phyloP scores from a whole-genome alignment of 2,113 vertebrate genomes.

The Melanerpes aurifrons region DNA sequence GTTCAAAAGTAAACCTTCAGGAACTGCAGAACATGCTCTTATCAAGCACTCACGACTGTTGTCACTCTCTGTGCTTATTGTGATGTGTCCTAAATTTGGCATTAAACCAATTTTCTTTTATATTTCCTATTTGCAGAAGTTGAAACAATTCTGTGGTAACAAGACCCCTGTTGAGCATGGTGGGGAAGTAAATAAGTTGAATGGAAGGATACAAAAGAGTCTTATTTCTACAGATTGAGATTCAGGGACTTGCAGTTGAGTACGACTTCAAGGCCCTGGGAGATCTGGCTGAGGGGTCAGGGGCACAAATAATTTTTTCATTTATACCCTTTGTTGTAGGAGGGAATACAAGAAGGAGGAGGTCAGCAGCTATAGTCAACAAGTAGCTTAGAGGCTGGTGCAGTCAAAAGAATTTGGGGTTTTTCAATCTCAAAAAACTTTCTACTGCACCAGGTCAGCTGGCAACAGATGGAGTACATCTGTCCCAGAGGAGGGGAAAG shows the following conservation, averaged over 20 bases:
- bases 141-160: background rate
- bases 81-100: background rate
- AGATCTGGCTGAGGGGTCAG: no score
- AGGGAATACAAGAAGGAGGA: no score
- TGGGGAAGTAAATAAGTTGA: background rate
- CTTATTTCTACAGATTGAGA: background rate
- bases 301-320: no score
- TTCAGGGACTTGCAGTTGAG: background rate
- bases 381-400: no score
- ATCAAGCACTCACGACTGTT: background rate
- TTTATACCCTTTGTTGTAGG: no score
- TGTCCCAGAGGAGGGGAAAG: no score
- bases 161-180: background rate
- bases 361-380: no score
- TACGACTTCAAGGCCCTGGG: no score
- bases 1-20: background rate
- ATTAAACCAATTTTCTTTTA: background rate
- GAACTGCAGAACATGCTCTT: background rate
- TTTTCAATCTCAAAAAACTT: no score
- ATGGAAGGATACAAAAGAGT: background rate
- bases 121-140: background rate
- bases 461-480: no score
- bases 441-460: no score
- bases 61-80: background rate
- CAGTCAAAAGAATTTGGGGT: no score